A percentile compares a stretch with the other conserved stretches of the same genome.
Evolutionary conservation across 2,113 vertebrate species (phyloP).

Genomic region (Hystrix brachyura): DNA sequence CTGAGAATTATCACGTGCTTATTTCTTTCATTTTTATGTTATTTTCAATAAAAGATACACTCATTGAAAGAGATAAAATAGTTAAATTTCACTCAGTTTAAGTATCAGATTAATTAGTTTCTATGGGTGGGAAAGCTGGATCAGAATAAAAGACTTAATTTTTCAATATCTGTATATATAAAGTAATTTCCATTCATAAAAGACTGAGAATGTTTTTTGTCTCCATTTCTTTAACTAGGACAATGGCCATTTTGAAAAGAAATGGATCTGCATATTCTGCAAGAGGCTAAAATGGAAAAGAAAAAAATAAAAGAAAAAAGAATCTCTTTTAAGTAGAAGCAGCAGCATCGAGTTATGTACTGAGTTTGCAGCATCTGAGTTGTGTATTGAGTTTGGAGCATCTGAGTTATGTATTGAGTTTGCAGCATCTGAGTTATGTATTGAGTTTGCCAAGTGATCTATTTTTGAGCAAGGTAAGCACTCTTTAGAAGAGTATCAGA

Average conservation of each 20-base stretch:
- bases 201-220: not conserved
- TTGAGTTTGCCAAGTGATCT: constrained; percentile 8
- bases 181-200: not conserved
- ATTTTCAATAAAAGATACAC: not conserved
- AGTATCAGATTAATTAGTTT: not conserved
- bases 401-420: constrained; percentile 36
- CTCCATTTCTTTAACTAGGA: not conserved
- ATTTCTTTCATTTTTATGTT: not conserved
- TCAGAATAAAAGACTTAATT: constrained; percentile 11
- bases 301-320: not conserved
- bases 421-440: constrained; percentile 8
- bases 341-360: constrained; percentile 5
- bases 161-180: not conserved
- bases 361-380: constrained; percentile 22
- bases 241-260: constrained; percentile 1
- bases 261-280: not conserved
- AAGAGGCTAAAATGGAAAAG: not conserved
- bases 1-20: not conserved
- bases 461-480: not conserved
- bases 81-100: not conserved
- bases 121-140: not conserved
- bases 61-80: not conserved
- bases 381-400: not conserved
- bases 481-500: not conserved
- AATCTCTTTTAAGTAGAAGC: not conserved